phyloP scores from a whole-genome alignment of 2,113 vertebrate species.

The Pseudopodoces humilis region DNA sequence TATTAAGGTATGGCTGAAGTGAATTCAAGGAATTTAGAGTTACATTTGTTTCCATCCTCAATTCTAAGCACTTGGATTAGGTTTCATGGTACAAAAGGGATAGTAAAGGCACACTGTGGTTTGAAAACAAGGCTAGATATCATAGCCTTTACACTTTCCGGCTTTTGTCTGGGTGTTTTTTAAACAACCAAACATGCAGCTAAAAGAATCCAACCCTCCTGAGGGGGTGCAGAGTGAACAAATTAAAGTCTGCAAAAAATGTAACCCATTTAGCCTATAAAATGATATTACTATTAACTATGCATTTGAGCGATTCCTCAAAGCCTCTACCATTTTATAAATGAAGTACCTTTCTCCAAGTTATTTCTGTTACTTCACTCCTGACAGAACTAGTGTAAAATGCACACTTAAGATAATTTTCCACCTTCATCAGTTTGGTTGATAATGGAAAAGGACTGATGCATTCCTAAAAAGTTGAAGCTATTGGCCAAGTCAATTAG shows the following conservation, averaged over 20 bases:
- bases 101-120: conserved; percentile 59
- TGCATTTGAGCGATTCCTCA: neutral
- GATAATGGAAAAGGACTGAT: neutral
- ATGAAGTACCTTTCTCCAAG: neutral
- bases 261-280: neutral
- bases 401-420: neutral
- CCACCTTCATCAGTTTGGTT: neutral
- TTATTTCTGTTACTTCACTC: neutral
- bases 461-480: neutral
- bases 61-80: conserved; percentile 1
- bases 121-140: conserved; percentile 16
- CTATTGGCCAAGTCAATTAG: neutral
- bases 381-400: neutral
- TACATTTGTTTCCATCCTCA: neutral
- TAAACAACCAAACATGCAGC: neutral
- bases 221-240: neutral
- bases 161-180: neutral
- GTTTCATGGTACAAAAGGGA: neutral
- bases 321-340: neutral
- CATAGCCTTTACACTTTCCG: conserved; percentile 2
- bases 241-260: neutral
- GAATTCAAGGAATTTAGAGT: neutral
- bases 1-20: conserved; percentile 27
- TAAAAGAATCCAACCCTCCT: neutral
- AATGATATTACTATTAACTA: neutral